Evolutionary conservation across 2,888 invertebrate genomes (phyloP).

Genomic region (Mythimna loreyi): DNA sequence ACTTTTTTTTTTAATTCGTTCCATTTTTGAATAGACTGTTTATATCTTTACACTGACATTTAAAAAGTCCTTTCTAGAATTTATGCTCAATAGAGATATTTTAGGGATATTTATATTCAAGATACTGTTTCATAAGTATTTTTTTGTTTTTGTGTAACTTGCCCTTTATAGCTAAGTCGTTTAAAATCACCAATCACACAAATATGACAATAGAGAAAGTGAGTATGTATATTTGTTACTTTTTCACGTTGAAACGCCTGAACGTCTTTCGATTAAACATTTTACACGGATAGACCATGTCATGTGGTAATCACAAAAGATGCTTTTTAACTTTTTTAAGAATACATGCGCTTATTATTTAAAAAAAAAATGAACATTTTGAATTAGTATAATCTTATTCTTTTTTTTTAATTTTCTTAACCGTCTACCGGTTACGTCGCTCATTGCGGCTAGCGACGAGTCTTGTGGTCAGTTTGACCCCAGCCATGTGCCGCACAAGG

Average conservation of each 20-base stretch:
- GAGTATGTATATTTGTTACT: too few relatives aligned
- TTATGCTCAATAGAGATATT: not conserved
- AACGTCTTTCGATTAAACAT: too few relatives aligned
- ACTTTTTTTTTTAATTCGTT: constrained; percentile 26
- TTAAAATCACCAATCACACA: too few relatives aligned
- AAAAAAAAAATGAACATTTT: not conserved
- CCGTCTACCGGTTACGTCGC: constrained; percentile 26
- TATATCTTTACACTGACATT: constrained; percentile 21
- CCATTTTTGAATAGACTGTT: constrained; percentile 49
- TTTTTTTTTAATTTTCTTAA: constrained; percentile 5
- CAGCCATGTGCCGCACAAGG: constrained; percentile 55
- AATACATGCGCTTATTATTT: too few relatives aligned
- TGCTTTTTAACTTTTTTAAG: too few relatives aligned
- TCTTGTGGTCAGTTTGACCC: constrained; percentile 53
- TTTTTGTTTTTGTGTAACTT: not conserved
- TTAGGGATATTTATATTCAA: too few relatives aligned
- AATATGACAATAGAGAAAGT: too few relatives aligned
- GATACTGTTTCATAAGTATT: too few relatives aligned
- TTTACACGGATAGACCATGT: too few relatives aligned
- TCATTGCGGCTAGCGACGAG: constrained; percentile 33
- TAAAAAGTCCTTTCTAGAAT: constrained; percentile 14
- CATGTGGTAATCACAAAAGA: too few relatives aligned
- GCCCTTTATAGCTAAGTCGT: not conserved
- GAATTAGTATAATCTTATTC: not conserved
- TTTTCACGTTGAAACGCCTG: too few relatives aligned